Percentiles rank a stretch among this genome's conserved stretches.
phyloP scores from a whole-genome alignment of 1,140 invertebrate genomes.

The Oryzaephilus surinamensis region DNA sequence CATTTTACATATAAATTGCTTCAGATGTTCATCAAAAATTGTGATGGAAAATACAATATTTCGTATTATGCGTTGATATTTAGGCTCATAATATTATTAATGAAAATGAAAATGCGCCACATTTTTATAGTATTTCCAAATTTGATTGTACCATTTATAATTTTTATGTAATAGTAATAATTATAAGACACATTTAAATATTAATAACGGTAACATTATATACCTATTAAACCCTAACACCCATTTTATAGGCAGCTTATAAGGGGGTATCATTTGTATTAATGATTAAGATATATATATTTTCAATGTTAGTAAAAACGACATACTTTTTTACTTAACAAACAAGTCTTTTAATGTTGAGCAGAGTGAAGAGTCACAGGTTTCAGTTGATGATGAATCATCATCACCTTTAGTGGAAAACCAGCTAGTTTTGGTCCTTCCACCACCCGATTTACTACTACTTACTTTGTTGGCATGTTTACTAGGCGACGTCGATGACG shows the following conservation, averaged over 20 bases:
- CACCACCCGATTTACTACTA: slow-evolving; percentile 17
- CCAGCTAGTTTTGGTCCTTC: slow-evolving; percentile 36
- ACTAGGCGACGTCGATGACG: slow-evolving; percentile 27
- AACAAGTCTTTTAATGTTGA: slow-evolving; percentile 74
- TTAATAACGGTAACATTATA: slow-evolving; percentile 16
- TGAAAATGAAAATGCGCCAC: background rate
- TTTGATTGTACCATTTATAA: slow-evolving; percentile 22
- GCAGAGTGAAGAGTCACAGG: slow-evolving; percentile 65
- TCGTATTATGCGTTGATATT: slow-evolving; percentile 3
- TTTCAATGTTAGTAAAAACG: background rate
- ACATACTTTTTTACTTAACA: slow-evolving; percentile 54
- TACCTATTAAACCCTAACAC: slow-evolving; percentile 13
- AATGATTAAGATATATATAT: background rate
- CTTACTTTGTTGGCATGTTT: slow-evolving; percentile 33
- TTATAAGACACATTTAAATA: slow-evolving; percentile 26
- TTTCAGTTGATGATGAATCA: slow-evolving; percentile 49
- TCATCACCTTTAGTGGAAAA: slow-evolving; percentile 46
- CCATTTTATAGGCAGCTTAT: slow-evolving; percentile 8
- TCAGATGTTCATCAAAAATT: background rate
- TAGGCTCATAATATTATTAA: slow-evolving; percentile 4
- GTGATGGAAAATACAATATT: background rate
- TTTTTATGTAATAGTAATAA: too few relatives aligned
- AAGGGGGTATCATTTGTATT: too few relatives aligned
- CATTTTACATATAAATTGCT: too few relatives aligned
- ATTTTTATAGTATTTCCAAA: slow-evolving; percentile 2